Evolutionary conservation across 2,888 invertebrate genomes (phyloP).

Genomic region (Leptura quadrifasciata): DNA sequence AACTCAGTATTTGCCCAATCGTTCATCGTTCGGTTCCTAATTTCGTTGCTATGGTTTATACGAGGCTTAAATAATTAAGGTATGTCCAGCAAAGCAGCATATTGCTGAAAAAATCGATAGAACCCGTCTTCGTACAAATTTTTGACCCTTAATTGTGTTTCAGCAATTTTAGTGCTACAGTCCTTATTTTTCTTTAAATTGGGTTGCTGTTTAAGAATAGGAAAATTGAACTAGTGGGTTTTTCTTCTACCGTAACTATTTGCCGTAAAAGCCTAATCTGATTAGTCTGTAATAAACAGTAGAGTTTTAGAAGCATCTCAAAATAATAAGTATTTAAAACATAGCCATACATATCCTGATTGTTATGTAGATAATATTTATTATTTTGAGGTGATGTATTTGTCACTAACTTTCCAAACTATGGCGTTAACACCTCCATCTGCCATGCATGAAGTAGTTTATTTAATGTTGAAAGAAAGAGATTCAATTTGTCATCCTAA

Average conservation of each 20-base stretch:
- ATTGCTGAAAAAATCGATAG: too few relatives aligned
- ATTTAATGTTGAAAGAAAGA: conserved; percentile 32
- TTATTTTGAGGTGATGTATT: conserved; percentile 16
- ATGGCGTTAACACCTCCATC: conserved; percentile 23
- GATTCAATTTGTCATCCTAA: conserved; percentile 50
- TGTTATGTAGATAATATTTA: conserved; percentile 8
- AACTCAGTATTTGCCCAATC: too few relatives aligned
- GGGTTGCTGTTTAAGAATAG: too few relatives aligned
- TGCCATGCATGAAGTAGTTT: conserved; percentile 42
- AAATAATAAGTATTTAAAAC: neutral
- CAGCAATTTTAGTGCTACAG: too few relatives aligned
- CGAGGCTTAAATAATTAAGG: too few relatives aligned
- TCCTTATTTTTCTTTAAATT: too few relatives aligned
- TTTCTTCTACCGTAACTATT: neutral
- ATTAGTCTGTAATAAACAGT: neutral
- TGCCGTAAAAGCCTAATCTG: neutral
- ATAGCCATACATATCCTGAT: neutral
- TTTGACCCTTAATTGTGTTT: too few relatives aligned
- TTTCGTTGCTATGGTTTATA: too few relatives aligned
- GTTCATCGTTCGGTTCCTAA: too few relatives aligned
- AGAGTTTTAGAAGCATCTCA: neutral
- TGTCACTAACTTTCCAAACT: conserved; percentile 42
- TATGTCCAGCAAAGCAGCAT: too few relatives aligned
- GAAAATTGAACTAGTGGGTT: neutral
- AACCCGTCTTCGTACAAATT: too few relatives aligned